A percentile compares a stretch with the other conserved stretches of the same genome.
Conservation (phyloP, 2,888 invertebrate species). For the Aphidoletes aphidimyza region DNA sequence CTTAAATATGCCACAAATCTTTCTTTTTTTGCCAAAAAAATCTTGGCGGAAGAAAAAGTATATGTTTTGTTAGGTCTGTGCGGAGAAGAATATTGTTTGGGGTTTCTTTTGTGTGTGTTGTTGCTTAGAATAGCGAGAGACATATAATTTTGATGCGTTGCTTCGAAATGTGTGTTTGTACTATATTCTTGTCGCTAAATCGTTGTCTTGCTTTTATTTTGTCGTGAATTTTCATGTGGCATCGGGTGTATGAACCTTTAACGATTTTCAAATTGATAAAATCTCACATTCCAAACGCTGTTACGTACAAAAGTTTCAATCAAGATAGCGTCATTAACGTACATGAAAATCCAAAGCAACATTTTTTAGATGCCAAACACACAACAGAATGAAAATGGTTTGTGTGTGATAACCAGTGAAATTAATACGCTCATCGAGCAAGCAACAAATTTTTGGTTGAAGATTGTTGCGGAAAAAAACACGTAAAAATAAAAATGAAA, state of each 20-base stretch:
- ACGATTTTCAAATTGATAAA: not conserved
- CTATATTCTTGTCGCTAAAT: not conserved
- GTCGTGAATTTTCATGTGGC: too few species aligned
- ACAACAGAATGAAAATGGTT: too few species aligned
- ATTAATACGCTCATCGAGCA: not conserved
- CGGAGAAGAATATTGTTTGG: not conserved
- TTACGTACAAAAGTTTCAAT: not conserved
- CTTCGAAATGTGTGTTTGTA: not conserved
- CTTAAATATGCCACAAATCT: not conserved
- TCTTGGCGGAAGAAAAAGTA: too few species aligned
- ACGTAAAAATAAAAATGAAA: not conserved
- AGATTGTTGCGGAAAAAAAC: not conserved
- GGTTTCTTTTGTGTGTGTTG: not conserved
- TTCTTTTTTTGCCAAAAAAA: too few species aligned
- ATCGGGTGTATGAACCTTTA: not conserved
- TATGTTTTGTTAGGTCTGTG: too few species aligned
- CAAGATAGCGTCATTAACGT: not conserved
- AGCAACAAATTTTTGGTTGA: not conserved
- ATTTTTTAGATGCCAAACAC: not conserved
- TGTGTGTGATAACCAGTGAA: slow-evolving; percentile 15
- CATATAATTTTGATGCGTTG: not conserved
- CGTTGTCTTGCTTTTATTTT: too few species aligned
- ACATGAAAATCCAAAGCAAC: not conserved
- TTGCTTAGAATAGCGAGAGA: not conserved
- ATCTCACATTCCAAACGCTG: not conserved